Base-by-base conservation (phyloP, 2,888 invertebrate species). In the Agrochola lychnidis region DNA sequence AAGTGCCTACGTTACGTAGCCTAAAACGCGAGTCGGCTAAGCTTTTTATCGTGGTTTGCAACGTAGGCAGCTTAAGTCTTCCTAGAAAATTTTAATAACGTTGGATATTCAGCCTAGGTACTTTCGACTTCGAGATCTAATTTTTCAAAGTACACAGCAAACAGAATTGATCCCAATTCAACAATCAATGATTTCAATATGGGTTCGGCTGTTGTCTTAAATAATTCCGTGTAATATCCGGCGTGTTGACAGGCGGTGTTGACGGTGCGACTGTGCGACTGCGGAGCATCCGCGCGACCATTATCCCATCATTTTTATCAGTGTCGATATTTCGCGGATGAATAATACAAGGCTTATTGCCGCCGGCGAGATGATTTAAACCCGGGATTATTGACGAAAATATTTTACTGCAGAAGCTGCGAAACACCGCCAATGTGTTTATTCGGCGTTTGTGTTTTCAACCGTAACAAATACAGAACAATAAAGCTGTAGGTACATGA, bases 201-300 rank as follows among this genome's bases (percentile, higher is more conserved):
- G 56, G 19, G 63, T 67, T 53, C 62, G 16, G 16, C 12, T 36
- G 14, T n/a, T 69, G 59, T 79, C 68, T 87, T 81, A 12, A 84
- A 82, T 85, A 87, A 82, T 87, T 86, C 70, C 16, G 63, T 76
- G 45, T 77, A 77, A 81, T 73, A 71, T 62, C 36, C 7, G 36
- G 19, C 6, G 66, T 61, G 75, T 66, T 61, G 87, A 68, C 71
- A 73, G 68, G 36, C 40, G 69, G 10, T 53, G 42, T 22, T 36
- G 78, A 79, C 73, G 40, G 48, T 42, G 73, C 64, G 40, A 53
- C 51, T 25, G 40, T 12, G 57, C 12, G 25, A 16, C 64, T 51
- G 30, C 4, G 64, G 30, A 0, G 51, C 40, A 22, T 22, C 64
- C n/a, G 40, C 7, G 66, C 40, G 61, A n/a, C 73, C 59, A 85